phyloP scores from a whole-genome alignment of 92 coral and sea anemone species.

The Phenganax marumi region DNA sequence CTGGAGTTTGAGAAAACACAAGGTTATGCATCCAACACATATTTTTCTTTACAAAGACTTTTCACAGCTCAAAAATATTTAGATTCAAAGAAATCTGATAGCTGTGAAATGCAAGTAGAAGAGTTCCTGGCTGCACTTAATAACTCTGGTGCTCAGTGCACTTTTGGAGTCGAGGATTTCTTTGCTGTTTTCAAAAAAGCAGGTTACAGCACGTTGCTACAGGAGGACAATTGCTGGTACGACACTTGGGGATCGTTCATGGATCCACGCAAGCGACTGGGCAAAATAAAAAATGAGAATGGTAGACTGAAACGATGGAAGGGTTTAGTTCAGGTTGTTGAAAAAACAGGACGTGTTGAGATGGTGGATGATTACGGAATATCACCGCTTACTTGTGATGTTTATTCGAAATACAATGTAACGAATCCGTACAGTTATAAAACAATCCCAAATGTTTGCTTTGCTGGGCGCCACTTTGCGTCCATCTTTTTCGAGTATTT shows the following conservation, averaged over 20 bases:
- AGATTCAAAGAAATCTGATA: background rate
- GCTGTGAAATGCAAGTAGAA: no score
- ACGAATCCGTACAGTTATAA: conserved; percentile 63
- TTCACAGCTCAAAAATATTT: conserved; percentile 6
- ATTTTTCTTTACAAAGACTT: background rate
- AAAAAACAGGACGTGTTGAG: conserved; percentile 24
- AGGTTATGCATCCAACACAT: background rate
- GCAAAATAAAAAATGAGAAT: background rate
- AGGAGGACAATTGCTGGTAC: conserved; percentile 28
- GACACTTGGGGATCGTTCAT: conserved; percentile 17
- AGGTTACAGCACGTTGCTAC: conserved; percentile 22
- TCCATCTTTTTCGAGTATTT: conserved; percentile 66
- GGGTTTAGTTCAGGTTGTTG: conserved; percentile 31
- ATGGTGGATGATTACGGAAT: conserved; percentile 68
- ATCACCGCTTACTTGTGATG: conserved; percentile 68
- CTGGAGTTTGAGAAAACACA: conserved; percentile 15
- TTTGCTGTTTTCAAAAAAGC: conserved; percentile 3
- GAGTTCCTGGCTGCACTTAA: no score
- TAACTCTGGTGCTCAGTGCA: background rate
- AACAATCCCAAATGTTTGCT: conserved; percentile 49
- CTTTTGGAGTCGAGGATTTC: background rate
- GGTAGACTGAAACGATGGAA: background rate
- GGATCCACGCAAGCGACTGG: conserved; percentile 52
- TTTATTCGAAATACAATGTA: conserved; percentile 51
- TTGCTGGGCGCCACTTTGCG: conserved; percentile 66